These are phyloP conservation scores for Caranx melampygus DNA, from an alignment of 2,113 vertebrate species.

Conservation along the genomic window DNA sequence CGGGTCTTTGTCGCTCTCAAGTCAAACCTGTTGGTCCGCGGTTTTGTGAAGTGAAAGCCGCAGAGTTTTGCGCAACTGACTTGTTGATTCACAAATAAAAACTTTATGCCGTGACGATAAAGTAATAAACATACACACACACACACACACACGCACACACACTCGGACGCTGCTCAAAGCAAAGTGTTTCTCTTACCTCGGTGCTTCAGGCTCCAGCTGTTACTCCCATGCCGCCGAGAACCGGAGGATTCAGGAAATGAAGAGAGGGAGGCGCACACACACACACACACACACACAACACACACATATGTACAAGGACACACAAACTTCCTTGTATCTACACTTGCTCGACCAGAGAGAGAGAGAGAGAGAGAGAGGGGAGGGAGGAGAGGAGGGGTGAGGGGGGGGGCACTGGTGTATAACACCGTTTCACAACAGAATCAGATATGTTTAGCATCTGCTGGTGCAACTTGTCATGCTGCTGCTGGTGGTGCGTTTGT, in stretches of 20 bases:
- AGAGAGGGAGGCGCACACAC: neutral
- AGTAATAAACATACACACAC: neutral
- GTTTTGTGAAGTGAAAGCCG: neutral
- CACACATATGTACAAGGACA: too few relatives aligned
- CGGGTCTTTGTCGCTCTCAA: too few relatives aligned
- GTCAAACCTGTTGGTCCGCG: neutral
- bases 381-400: too few relatives aligned
- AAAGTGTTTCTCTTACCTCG: conserved; percentile 16
- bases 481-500: too few relatives aligned
- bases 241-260: conserved; percentile 59
- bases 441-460: neutral
- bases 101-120: neutral
- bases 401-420: neutral
- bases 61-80: neutral
- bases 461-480: neutral
- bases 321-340: conserved; percentile 34
- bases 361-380: neutral
- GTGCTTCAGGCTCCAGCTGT: neutral
- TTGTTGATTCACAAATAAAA: too few relatives aligned
- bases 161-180: too few relatives aligned
- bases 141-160: too few relatives aligned
- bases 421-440: neutral
- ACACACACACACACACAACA: neutral
- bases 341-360: neutral
- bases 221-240: neutral